phyloP scores from a whole-genome alignment of 2,888 invertebrate species.

The Sepioteuthis lessoniana region DNA sequence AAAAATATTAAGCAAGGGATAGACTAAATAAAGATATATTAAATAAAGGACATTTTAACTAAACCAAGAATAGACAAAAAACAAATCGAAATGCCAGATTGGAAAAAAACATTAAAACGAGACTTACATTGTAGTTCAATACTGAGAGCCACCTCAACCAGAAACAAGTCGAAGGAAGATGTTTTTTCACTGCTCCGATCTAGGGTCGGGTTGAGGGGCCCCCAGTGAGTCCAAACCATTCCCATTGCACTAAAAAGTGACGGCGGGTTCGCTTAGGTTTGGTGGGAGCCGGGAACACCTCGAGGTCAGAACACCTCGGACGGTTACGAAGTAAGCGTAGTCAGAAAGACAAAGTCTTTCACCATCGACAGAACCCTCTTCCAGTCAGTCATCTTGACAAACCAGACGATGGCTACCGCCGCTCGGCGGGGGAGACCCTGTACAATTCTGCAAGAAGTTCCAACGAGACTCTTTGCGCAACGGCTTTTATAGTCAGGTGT shows the following conservation, averaged over 20 bases:
- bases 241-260: neutral
- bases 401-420: neutral
- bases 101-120: neutral
- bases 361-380: constrained; percentile 35
- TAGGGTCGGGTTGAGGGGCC: constrained; percentile 18
- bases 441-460: neutral
- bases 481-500: neutral
- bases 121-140: neutral
- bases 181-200: neutral
- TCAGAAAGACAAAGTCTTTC: neutral
- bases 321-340: constrained; percentile 46
- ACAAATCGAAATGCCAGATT: neutral
- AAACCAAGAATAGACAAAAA: neutral
- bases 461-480: neutral
- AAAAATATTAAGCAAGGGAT: too few species aligned
- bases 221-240: constrained; percentile 8
- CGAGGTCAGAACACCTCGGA: constrained; percentile 46
- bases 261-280: constrained; percentile 35
- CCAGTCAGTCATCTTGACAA: neutral
- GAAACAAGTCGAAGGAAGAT: neutral
- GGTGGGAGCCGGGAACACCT: constrained; percentile 38
- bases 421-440: neutral
- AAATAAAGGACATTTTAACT: too few species aligned
- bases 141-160: neutral
- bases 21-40: too few species aligned